A percentile compares a stretch with the other conserved stretches of the same genome.
phyloP scores from a whole-genome alignment of 1,140 invertebrate genomes.

The Phortica variegata region DNA sequence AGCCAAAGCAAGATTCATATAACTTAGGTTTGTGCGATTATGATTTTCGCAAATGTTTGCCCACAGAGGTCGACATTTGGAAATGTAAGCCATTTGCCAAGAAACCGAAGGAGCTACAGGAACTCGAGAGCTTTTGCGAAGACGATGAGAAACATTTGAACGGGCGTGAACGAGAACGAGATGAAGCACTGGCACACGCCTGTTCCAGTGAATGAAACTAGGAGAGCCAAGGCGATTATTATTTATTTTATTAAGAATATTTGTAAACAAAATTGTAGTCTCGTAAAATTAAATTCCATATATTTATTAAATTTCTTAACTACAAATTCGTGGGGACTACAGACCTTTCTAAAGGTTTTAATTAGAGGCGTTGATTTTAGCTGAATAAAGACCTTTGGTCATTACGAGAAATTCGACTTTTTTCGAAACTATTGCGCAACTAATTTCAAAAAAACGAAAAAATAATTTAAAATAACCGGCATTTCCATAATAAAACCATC shows the following conservation, averaged over 20 bases:
- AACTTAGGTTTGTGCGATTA: constrained; percentile 34
- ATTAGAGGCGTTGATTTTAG: too few relatives aligned
- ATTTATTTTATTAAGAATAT: too few relatives aligned
- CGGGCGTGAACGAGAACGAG: neutral
- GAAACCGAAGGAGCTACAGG: constrained; percentile 6
- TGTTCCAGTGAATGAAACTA: constrained; percentile 10
- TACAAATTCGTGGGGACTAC: too few relatives aligned
- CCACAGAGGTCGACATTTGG: constrained; percentile 42
- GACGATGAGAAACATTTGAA: neutral
- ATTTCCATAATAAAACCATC: too few relatives aligned
- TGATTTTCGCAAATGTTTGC: constrained; percentile 41
- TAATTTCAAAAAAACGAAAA: too few relatives aligned
- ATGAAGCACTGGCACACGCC: neutral
- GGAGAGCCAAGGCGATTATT: neutral
- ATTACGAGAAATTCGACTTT: too few relatives aligned
- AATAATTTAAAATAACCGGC: too few relatives aligned
- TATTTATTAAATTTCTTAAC: neutral
- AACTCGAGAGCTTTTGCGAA: constrained; percentile 1
- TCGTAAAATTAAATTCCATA: too few relatives aligned
- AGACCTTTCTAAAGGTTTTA: too few relatives aligned
- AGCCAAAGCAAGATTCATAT: constrained; percentile 17
- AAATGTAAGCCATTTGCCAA: constrained; percentile 41
- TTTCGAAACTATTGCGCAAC: too few relatives aligned
- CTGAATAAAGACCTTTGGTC: too few relatives aligned
- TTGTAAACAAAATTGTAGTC: neutral